Conservation (phyloP, 2,797 vertebrate species). For the Megalops cyprinoides region DNA sequence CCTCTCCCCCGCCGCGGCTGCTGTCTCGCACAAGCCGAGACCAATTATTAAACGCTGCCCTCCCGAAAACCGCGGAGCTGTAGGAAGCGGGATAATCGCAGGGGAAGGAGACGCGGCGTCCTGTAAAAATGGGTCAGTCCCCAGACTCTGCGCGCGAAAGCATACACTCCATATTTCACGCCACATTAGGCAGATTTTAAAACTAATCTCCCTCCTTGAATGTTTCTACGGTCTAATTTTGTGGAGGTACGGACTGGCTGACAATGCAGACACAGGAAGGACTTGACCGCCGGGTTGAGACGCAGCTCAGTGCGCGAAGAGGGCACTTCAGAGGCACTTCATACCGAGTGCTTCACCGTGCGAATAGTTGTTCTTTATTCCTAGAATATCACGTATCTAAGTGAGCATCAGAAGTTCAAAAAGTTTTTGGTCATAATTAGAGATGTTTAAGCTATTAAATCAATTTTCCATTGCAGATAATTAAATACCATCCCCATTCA, state of each 20-base stretch:
- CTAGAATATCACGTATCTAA: not conserved
- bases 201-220: slow-evolving; percentile 78
- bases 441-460: no score
- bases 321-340: not conserved
- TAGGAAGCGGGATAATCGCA: slow-evolving; percentile 47
- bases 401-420: not conserved
- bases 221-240: slow-evolving; percentile 82
- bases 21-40: slow-evolving; percentile 49
- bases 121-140: slow-evolving; percentile 75
- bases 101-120: slow-evolving; percentile 59
- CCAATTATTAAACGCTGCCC: slow-evolving; percentile 53
- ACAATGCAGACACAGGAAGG: slow-evolving; percentile 57
- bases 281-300: slow-evolving; percentile 57
- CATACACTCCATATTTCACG: slow-evolving; percentile 80
- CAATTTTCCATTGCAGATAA: no score
- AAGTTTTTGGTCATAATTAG: no score
- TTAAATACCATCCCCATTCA: no score
- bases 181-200: slow-evolving; percentile 84
- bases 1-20: slow-evolving; percentile 25
- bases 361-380: not conserved
- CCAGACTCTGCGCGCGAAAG: slow-evolving; percentile 71
- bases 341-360: not conserved
- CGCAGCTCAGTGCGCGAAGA: slow-evolving; percentile 41
- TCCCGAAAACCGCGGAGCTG: slow-evolving; percentile 50
- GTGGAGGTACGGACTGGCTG: slow-evolving; percentile 70